phyloP scores from a whole-genome alignment of 2,113 vertebrate genomes.

The Montifringilla adamsi region DNA sequence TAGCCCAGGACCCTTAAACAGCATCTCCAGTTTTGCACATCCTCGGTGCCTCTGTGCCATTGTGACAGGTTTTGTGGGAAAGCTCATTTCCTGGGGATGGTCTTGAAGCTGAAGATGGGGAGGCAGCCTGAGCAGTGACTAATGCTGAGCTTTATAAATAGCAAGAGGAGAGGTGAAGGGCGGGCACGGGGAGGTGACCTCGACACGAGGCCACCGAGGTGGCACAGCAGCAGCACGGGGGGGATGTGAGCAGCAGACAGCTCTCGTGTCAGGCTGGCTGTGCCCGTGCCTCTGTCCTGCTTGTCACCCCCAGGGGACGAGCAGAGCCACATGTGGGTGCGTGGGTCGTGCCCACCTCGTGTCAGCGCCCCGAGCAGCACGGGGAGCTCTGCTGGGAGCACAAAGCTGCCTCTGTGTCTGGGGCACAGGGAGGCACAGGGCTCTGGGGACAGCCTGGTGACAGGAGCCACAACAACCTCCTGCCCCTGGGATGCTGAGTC shows the following conservation, averaged over 20 bases:
- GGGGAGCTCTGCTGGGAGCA: neutral
- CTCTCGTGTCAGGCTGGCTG: neutral
- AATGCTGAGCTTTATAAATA: neutral
- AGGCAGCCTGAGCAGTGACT: neutral
- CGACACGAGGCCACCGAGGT: rapidly evolving
- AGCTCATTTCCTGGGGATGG: neutral
- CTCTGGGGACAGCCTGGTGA: neutral
- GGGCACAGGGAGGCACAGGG: neutral
- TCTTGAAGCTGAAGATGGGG: neutral
- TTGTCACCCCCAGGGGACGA: neutral
- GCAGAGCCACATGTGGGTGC: rapidly evolving
- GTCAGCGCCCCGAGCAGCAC: rapidly evolving
- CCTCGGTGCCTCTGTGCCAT: neutral
- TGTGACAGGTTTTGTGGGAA: neutral
- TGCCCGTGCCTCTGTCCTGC: neutral
- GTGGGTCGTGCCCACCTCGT: neutral
- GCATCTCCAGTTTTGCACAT: neutral
- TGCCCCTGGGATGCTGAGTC: neutral
- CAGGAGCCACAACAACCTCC: rapidly evolving
- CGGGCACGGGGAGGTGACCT: neutral
- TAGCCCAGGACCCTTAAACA: neutral
- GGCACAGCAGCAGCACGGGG: neutral
- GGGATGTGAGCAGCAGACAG: rapidly evolving
- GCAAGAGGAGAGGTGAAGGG: neutral
- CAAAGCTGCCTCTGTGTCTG: neutral